Evolutionary conservation across 1,140 invertebrate species (phyloP), one percentile per base, ranked within the genome.

Genomic region (Aphelenchoides besseyi): DNA sequence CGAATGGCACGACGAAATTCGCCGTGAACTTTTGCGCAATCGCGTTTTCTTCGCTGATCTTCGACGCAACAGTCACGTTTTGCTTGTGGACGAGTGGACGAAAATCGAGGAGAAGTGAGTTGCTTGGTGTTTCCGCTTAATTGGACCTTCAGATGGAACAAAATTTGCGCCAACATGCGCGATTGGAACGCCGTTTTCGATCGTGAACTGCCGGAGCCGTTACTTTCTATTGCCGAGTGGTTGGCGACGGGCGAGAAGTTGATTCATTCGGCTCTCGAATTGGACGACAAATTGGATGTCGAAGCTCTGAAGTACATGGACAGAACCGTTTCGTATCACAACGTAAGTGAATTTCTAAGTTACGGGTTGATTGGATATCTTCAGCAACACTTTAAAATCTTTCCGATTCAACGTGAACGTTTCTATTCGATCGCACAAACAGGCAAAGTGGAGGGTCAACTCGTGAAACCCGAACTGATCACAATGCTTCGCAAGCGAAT

Each of bases 371-470:
- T 71, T 5, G 2, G 5, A 5, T 59, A 23, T 12, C 59, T 77
- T 9, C 16, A 78, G 78, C 35, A 71, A 29, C 48, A 63, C 41
- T 77, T 77, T 36, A 70, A 70, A 70, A 48, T 59, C 1, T 76
- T 75, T 12, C 41, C 76, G 2, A 33, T 63, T 52, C 72, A 69
- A 76, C 57, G 61, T 53, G n/a, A 61, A 68, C 41, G 68, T 52
- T 70, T 75, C 70, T 72, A 72, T 41, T 16, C 35, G 1, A 57
- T 74, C 2, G 72, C 52, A 9, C 72, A 68, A 32, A 29, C 63
- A 8, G 41, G 35, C 29, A 61, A 59, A 2, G 18, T 41, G 16
- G 33, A 75, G 18, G 30, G 37, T 37, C 62, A 37, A 53, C 23
- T 28, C 3, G 57, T 75, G 1, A 2, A 18, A 2, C 26, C 3